Evolutionary conservation across 2,888 invertebrate genomes (phyloP), one percentile per base, ranked within the genome.

Genomic region (Drosophila diplacantha): DNA sequence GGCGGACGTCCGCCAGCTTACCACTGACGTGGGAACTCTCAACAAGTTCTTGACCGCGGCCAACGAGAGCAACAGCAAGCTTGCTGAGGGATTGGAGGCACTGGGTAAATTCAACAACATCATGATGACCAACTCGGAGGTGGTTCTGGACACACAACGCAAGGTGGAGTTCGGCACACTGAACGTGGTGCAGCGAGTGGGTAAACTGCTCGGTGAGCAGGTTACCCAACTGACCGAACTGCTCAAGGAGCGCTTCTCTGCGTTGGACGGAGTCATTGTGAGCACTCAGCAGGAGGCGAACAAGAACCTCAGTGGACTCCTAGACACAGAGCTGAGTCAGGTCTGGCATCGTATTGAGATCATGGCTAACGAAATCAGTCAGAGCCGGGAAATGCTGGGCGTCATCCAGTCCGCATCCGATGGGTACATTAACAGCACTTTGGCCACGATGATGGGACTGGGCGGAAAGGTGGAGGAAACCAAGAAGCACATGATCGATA

Each of bases 311-410:
- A 95, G 93, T 50, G 89, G 91, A 0, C 93, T 93, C 83, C 92
- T 96, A 83, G 95, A 95, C 77, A 90, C 92, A 14, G 95, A 95
- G 85, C 93, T 96, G 86, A 92, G 93, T 71, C 94, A 95, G 86
- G 95, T 96, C 16, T 96, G 96, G 96, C 90, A 95, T 22, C 96
- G 96, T 87, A 96, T 96, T 75, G 95, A 95, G 69, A 93, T 94
- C 58, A 95, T 96, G 94, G 93, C 94, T 86, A 92, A 93, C 79
- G 95, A 96, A 85, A 92, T 96, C 83, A 92, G 92, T 31, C 92
- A 92, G 63, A 95, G 93, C 83, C 93, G 93, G 46, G 91, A 91
- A 38, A 91, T 93, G 3, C 88, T 96, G n/a, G 93, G 93, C 66
- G 92, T 92, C 72, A 91, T 96, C 37, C 89, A 90, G 89, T 91